Percentiles rank a stretch among this genome's conserved stretches.
Conservation (phyloP, 2,113 vertebrate genomes). For the Corythornis cristatus region DNA sequence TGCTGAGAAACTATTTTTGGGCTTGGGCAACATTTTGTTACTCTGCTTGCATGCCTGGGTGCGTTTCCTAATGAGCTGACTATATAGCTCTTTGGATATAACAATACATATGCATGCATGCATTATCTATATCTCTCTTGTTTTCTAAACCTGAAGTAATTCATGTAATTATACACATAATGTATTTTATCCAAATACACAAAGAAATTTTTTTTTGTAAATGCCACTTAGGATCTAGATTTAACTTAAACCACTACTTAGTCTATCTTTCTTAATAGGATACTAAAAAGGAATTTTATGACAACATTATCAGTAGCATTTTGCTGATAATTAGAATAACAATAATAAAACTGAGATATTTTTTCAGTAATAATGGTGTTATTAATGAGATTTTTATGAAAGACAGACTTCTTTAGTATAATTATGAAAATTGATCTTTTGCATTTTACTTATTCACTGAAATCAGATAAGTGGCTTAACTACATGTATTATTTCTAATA, state of each 20-base stretch:
- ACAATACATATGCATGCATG: neutral
- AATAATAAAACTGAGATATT: conserved; percentile 86
- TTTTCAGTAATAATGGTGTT: conserved; percentile 87
- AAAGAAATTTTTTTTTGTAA: conserved; percentile 72
- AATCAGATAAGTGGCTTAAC: conserved; percentile 90
- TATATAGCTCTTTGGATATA: neutral
- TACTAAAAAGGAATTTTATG: conserved; percentile 83
- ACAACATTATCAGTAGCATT: conserved; percentile 85
- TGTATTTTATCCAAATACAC: conserved; percentile 79
- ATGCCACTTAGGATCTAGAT: conserved; percentile 79
- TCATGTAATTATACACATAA: conserved; percentile 77
- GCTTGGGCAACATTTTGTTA: neutral
- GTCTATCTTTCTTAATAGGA: conserved; percentile 81
- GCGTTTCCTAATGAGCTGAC: neutral
- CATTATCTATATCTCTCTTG: conserved; percentile 49
- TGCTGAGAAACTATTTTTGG: neutral
- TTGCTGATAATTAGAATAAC: conserved; percentile 89
- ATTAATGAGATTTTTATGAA: conserved; percentile 90
- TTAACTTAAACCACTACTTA: conserved; percentile 84
- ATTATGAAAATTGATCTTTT: conserved; percentile 91
- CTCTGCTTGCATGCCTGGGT: neutral
- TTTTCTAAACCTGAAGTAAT: conserved; percentile 72
- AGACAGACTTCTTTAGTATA: conserved; percentile 86
- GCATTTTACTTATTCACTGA: conserved; percentile 87
- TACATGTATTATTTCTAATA: conserved; percentile 92